Percentiles rank a stretch among this genome's conserved stretches.
Conservation (phyloP, 2,797 vertebrate species). For the Hydrolagus colliei region DNA sequence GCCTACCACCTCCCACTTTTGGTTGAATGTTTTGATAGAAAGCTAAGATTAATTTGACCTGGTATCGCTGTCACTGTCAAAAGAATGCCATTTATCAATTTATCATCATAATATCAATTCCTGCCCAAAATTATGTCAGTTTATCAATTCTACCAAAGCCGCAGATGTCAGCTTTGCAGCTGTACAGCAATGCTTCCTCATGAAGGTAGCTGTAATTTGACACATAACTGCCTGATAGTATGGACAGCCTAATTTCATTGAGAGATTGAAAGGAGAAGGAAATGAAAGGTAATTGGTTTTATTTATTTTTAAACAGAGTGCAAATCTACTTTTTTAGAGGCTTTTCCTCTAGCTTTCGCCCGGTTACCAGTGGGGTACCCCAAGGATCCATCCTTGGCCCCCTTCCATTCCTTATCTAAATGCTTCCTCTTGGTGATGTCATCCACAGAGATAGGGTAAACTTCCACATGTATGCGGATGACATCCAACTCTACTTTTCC, state of each 20-base stretch:
- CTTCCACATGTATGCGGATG: no score
- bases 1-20: neutral
- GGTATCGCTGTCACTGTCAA: neutral
- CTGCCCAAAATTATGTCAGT: constrained; percentile 3
- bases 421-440: no score
- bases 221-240: neutral
- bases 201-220: neutral
- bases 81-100: constrained; percentile 5
- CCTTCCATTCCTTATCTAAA: no score
- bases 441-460: no score
- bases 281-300: no score
- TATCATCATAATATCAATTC: neutral
- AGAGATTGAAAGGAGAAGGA: neutral
- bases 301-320: neutral
- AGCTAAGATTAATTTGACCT: neutral
- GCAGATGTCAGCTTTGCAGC: neutral
- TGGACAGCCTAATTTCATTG: neutral
- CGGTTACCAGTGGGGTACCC: no score
- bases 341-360: no score
- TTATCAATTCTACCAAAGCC: neutral
- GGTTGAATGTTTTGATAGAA: neutral
- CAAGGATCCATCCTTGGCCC: no score
- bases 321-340: no score
- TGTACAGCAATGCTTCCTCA: no score
- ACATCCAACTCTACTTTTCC: no score